These are phyloP conservation scores for Drosophila varians DNA, from an alignment of 1,140 invertebrate genomes.

Conservation along the genomic window DNA sequence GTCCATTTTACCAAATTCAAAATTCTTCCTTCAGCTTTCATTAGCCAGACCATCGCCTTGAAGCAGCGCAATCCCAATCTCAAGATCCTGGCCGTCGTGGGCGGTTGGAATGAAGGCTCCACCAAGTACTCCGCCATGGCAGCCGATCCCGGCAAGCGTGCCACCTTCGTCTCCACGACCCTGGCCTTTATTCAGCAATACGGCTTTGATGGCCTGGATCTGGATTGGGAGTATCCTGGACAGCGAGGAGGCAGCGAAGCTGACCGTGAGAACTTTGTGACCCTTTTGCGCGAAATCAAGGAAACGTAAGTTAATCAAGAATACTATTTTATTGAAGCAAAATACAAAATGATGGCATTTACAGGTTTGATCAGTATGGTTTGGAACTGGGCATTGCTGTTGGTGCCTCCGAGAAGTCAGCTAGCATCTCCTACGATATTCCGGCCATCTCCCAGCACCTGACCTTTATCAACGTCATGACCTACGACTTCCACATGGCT, in stretches of 20 bases:
- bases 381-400: slow-evolving; percentile 87
- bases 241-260: slow-evolving; percentile 84
- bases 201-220: slow-evolving; percentile 87
- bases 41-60: slow-evolving; percentile 64
- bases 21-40: slow-evolving; percentile 36
- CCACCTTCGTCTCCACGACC: slow-evolving; percentile 84
- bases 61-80: slow-evolving; percentile 86
- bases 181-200: slow-evolving; percentile 85
- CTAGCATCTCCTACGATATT: slow-evolving; percentile 86
- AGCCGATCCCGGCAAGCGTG: slow-evolving; percentile 75
- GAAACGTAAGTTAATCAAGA: slow-evolving; percentile 75
- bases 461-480: slow-evolving; percentile 88
- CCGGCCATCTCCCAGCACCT: slow-evolving; percentile 84
- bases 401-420: slow-evolving; percentile 84
- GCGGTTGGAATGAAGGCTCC: slow-evolving; percentile 90
- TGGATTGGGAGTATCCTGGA: slow-evolving; percentile 88
- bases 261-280: slow-evolving; percentile 84
- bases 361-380: slow-evolving; percentile 81
- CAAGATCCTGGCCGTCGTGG: slow-evolving; percentile 89
- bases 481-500: slow-evolving; percentile 89
- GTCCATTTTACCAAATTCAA: no score
- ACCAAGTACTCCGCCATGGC: slow-evolving; percentile 86
- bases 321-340: rapidly evolving
- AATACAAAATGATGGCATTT: slow-evolving; percentile 60
- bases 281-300: slow-evolving; percentile 85